A percentile compares a stretch with the other conserved stretches of the same genome.
Evolutionary conservation across 2,797 vertebrate species (phyloP).

Genomic region (Atherinosoma microstoma): DNA sequence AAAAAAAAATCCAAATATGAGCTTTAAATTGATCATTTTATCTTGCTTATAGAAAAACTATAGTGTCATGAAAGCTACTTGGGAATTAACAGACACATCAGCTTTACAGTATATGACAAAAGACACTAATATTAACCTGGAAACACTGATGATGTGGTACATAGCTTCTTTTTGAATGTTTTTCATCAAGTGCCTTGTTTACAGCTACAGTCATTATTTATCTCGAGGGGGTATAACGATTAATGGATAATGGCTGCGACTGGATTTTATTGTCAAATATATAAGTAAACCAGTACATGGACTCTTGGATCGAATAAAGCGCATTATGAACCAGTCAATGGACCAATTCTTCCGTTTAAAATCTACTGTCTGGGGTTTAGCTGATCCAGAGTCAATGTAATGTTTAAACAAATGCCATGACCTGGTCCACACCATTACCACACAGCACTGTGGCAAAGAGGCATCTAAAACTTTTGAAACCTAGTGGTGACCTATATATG

Average conservation of each 20-base stretch:
- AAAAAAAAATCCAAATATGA: too few relatives aligned
- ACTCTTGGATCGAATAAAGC: not conserved
- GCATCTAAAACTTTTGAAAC: too few relatives aligned
- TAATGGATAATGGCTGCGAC: slow-evolving; percentile 1
- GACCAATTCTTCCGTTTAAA: not conserved
- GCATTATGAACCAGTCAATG: not conserved
- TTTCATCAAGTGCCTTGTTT: too few relatives aligned
- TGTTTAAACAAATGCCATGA: not conserved
- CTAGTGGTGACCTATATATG: too few relatives aligned
- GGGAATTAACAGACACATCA: not conserved
- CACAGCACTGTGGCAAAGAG: not conserved
- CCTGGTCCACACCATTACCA: not conserved
- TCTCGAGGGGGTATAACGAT: not conserved
- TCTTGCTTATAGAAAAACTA: not conserved
- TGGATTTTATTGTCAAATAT: not conserved
- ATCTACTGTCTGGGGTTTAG: not conserved
- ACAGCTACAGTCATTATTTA: too few relatives aligned
- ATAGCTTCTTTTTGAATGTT: too few relatives aligned
- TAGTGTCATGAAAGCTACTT: slow-evolving; percentile 25
- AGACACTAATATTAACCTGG: slow-evolving; percentile 18
- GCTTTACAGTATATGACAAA: slow-evolving; percentile 28
- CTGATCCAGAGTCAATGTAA: not conserved
- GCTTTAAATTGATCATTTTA: too few relatives aligned
- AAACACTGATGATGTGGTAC: slow-evolving; percentile 8
- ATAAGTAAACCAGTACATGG: not conserved